Base-by-base conservation (phyloP, 2,113 vertebrate species). In the Orthochromis indermauri region DNA sequence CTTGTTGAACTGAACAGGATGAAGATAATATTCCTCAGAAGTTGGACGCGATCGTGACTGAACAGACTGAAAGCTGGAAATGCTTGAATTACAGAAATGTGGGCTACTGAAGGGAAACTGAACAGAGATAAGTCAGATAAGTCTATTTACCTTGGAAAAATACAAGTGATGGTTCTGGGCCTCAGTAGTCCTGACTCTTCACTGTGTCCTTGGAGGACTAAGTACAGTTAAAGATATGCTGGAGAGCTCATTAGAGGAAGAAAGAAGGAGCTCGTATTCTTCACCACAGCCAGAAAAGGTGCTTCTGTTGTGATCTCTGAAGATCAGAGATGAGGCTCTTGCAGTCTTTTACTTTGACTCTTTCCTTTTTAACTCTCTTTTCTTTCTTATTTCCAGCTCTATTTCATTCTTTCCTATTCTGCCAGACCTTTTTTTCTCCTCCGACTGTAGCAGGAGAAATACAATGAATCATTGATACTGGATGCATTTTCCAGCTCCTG, bases 401-500 rank as follows among this genome's bases (percentile, higher is more conserved):
- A 76, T 49, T 76, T 49, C 71, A 78, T 31, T 78, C 45, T 78
- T 51, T 9, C 26, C 73, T 78, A 13, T 51, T 31, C 28, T 66
- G 12, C 28, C 28, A 47, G 40, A 45, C 49, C 63, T 78, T 81
- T 83, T 68, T 84, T 86, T 71, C 42, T 68, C 55, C 7, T 84
- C 55, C 49, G 85, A 82, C 89, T 85, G 68, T 55, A 87, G 63
- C 83, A 87, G 63, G 57, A 63, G 42, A 94, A 94, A 93, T 42
- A 90, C 89, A 92, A 94, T 94, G 93, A 95, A 86, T 95, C 95
- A 95, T 83, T 94, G 92, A 94, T 92, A 55, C 87, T 86, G 92
- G 87, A 94, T 94, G 87, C 87, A 85, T 94, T 94, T 94, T 93
- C 86, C 91, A 92, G 88, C 94, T 95, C 93, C 91, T 94, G 94